phyloP scores from a whole-genome alignment of 2,797 vertebrate genomes.

The Arnoldichthys spilopterus region DNA sequence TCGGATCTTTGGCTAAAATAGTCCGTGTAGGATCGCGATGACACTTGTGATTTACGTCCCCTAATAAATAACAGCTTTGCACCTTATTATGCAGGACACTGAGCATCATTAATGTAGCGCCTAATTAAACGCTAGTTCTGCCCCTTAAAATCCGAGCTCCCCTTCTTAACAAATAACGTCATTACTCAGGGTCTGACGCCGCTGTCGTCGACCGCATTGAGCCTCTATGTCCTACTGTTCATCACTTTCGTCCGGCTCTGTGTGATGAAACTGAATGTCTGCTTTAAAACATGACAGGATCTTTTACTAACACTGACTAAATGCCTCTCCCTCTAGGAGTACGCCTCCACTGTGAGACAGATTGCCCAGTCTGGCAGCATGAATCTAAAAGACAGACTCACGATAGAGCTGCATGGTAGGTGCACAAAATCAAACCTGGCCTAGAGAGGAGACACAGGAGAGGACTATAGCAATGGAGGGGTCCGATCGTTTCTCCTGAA shows the following conservation, averaged over 20 bases:
- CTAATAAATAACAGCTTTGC: too few species aligned
- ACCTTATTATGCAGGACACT: too few species aligned
- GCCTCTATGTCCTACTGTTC: not conserved
- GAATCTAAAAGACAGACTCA: conserved; percentile 90
- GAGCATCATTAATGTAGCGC: not conserved
- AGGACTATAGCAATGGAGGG: not conserved
- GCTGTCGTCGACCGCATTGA: not conserved
- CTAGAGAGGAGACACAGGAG: not conserved
- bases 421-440: not conserved
- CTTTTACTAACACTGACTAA: not conserved
- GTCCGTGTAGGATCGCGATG: too few species aligned
- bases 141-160: not conserved
- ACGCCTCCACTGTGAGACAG: conserved; percentile 88
- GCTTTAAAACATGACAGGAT: not conserved
- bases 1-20: too few species aligned
- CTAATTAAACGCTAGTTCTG: not conserved
- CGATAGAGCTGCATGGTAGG: conserved; percentile 91
- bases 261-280: conserved; percentile 5
- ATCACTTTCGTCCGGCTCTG: not conserved
- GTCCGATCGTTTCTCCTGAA: too few species aligned
- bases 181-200: not conserved
- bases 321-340: conserved; percentile 79
- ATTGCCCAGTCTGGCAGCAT: conserved; percentile 87
- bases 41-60: too few species aligned
- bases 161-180: not conserved